These are phyloP conservation scores for Delphinapterus leucas DNA, from an alignment of 2,113 vertebrate genomes.

Conservation along the genomic window DNA sequence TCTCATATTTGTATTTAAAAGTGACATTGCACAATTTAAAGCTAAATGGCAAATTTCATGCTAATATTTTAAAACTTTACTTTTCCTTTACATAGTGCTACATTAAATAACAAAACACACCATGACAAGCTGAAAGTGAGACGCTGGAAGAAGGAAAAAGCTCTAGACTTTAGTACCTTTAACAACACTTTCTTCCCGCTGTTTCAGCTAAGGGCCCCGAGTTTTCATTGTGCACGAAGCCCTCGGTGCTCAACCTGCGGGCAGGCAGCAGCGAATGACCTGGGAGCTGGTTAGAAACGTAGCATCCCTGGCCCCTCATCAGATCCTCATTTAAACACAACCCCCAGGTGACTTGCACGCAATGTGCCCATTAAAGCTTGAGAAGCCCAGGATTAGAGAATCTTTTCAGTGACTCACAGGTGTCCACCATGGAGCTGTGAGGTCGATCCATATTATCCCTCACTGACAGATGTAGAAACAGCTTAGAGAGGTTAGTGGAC, in stretches of 20 bases:
- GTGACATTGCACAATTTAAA: neutral
- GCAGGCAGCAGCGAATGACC: neutral
- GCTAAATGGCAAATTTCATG: neutral
- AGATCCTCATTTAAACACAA: neutral
- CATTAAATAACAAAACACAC: conserved; percentile 19
- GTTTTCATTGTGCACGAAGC: neutral
- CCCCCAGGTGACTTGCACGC: neutral
- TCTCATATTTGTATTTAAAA: conserved; percentile 20
- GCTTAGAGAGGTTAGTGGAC: neutral
- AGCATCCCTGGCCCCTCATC: neutral
- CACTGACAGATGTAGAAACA: neutral
- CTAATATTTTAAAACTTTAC: neutral
- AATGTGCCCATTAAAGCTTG: neutral
- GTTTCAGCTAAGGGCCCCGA: neutral
- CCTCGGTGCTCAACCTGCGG: neutral
- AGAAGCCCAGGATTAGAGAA: neutral
- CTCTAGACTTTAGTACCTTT: neutral
- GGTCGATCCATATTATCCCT: neutral
- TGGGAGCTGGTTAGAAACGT: no score
- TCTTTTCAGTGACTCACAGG: neutral
- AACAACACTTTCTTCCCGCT: neutral
- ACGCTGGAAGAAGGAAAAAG: neutral
- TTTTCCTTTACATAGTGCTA: neutral
- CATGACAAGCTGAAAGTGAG: neutral
- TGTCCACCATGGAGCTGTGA: neutral